A percentile compares a stretch with the other conserved stretches of the same genome.
These are phyloP conservation scores for Micrastur ruficollis DNA, from an alignment of 2,797 vertebrate species.

Conservation along the genomic window DNA sequence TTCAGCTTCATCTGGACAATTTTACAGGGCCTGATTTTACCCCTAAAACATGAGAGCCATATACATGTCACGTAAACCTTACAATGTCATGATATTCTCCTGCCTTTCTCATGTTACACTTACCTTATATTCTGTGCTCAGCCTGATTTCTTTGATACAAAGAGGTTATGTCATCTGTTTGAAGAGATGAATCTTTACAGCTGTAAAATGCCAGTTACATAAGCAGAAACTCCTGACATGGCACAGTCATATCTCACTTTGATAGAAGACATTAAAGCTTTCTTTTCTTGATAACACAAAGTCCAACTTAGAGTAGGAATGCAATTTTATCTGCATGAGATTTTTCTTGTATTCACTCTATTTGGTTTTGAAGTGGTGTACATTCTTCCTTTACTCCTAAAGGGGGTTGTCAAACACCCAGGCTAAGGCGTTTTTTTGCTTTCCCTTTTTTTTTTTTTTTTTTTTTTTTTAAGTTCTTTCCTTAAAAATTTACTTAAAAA, in stretches of 20 bases:
- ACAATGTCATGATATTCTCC: neutral
- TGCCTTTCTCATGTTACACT: neutral
- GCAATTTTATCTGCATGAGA: neutral
- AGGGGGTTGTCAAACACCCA: neutral
- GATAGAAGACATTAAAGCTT: neutral
- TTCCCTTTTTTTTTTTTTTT: too few species aligned
- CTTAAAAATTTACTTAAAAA: neutral
- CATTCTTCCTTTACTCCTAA: neutral
- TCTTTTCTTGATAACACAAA: neutral
- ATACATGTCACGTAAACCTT: neutral
- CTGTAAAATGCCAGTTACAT: neutral
- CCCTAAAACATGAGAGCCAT: neutral
- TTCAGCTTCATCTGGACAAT: neutral
- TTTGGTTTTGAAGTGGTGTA: neutral
- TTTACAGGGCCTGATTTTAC: neutral
- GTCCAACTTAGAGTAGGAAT: neutral
- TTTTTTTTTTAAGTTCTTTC: neutral
- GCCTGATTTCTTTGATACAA: neutral
- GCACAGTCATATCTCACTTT: neutral
- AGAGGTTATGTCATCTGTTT: neutral
- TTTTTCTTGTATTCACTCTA: neutral
- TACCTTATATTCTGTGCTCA: neutral
- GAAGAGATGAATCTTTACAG: neutral
- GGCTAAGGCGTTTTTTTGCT: neutral
- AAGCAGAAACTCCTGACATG: neutral